Evolutionary conservation across 2,113 vertebrate genomes (phyloP).

Genomic region (Toxotes chatareus): DNA sequence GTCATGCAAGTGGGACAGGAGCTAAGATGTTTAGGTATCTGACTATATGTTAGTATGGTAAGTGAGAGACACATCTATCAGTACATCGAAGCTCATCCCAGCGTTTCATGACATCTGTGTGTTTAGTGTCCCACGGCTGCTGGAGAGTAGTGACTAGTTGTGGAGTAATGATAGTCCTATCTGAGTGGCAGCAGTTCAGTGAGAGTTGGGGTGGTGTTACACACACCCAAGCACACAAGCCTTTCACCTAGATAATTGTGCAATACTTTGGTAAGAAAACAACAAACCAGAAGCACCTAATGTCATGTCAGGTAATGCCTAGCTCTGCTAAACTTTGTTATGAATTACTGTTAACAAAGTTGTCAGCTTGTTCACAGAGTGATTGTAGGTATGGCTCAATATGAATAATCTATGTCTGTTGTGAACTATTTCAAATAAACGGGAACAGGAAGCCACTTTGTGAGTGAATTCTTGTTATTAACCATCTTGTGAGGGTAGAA

Average conservation of each 20-base stretch:
- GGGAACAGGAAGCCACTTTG: background rate
- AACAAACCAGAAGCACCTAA: background rate
- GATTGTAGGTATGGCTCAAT: background rate
- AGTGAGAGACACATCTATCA: background rate
- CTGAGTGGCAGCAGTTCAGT: slow-evolving; percentile 53
- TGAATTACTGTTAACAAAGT: background rate
- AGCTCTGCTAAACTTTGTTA: background rate
- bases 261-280: slow-evolving; percentile 22
- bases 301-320: background rate
- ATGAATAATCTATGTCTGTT: background rate
- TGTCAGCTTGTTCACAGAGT: background rate
- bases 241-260: slow-evolving; percentile 24
- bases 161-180: slow-evolving; percentile 70
- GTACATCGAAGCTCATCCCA: background rate
- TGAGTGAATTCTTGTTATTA: background rate
- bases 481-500: background rate
- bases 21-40: background rate
- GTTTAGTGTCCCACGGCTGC: slow-evolving; percentile 7
- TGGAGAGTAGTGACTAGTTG: slow-evolving; percentile 9
- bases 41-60: background rate
- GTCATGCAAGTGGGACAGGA: background rate
- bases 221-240: slow-evolving; percentile 32
- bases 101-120: background rate
- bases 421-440: background rate
- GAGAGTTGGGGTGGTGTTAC: slow-evolving; percentile 17